phyloP scores from a whole-genome alignment of 2,888 invertebrate genomes.

The Temnothorax unifasciatus region DNA sequence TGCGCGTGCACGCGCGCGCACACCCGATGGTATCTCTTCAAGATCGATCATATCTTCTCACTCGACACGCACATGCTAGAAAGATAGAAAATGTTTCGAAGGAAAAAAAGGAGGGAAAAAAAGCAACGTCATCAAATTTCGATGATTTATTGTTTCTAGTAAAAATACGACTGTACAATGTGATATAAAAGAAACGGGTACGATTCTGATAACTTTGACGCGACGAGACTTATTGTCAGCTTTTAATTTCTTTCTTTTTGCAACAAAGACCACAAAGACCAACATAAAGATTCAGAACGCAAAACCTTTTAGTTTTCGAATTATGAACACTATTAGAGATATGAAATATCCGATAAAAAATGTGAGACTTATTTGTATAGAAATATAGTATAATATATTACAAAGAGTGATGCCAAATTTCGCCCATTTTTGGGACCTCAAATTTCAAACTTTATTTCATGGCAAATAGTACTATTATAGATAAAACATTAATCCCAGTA shows the following conservation, averaged over 20 bases:
- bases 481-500: too few species aligned
- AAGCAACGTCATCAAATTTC: neutral
- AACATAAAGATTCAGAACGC: neutral
- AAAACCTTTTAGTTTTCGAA: neutral
- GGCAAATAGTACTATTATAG: too few species aligned
- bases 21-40: slow-evolving; percentile 22
- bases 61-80: slow-evolving; percentile 16
- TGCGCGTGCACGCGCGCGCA: neutral
- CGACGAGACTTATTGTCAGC: neutral
- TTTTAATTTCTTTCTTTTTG: neutral
- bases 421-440: too few species aligned
- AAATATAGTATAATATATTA: neutral
- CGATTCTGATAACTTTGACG: neutral
- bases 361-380: neutral
- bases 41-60: slow-evolving; percentile 34
- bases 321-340: neutral
- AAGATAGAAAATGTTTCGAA: neutral
- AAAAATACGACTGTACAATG: slow-evolving; percentile 18
- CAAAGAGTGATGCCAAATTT: neutral
- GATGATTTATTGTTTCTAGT: slow-evolving; percentile 23
- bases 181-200: neutral
- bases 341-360: neutral
- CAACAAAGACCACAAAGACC: neutral
- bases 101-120: neutral
- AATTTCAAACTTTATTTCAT: too few species aligned